Evolutionary conservation across 53 echinoderm and acorn worm species (phyloP), one percentile per base, ranked within the genome.

Genomic region (Actinopyga echinites): DNA sequence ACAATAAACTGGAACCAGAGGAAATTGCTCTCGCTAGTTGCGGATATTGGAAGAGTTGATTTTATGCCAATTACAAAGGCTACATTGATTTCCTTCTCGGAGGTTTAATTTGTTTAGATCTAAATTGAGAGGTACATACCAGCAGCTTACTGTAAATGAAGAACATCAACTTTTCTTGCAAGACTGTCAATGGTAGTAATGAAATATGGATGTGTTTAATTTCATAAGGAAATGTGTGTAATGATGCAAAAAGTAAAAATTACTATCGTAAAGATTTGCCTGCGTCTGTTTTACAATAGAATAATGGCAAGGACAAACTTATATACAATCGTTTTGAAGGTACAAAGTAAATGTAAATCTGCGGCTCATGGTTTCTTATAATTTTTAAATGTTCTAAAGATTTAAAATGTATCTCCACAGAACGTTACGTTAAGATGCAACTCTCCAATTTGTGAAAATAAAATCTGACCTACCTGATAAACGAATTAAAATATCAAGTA

Each of bases 1-100:
- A 68, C 34, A 68, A 33, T 36, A 68, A 7, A 68, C 30, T 35
- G 68, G 34, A 9, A 68, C 0, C 34, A 68, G 68, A 68, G 68
- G 68, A 68, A 68, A 68, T 68, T 68, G 34, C 32, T 36, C 68
- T 68, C 68, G 68, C 34, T 68, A 5, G 38, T 38, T 68, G 21
- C 68, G 68, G 68, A 68, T 68, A 68, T 68, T 68, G 68, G n/a
- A 30, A 68, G 38, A 68, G 40, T 68, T 68, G 68, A 68, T 68
- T 38, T 68, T 49, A 34, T 68, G 68, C 32, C 68, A 68, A 68
- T 68, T 68, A 68, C 68, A 68, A 68, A 68, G 68, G 68, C 38
- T 68, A 38, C 35, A 68, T 68, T 68, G 68, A 68, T 68, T 68
- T 68, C 68, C 68, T 38, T 34, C 35, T 38, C 4, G 68, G n/a